Evolutionary conservation across 2,888 invertebrate species (phyloP).

Genomic region (Resseliella maxima): DNA sequence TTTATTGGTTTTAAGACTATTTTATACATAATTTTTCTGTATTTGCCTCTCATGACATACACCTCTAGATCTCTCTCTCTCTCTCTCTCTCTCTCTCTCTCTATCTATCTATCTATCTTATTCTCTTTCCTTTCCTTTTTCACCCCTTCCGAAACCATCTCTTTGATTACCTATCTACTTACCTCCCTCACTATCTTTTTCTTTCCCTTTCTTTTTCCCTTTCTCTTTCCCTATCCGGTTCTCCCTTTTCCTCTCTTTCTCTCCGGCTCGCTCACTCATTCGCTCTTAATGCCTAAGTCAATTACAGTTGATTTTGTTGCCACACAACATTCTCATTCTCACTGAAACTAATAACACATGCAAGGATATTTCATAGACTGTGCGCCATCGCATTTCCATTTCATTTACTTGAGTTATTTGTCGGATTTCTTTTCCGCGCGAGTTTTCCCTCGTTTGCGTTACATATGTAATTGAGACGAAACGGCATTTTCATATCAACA

Average conservation of each 20-base stretch:
- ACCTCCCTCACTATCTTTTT: background rate
- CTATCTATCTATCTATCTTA: background rate
- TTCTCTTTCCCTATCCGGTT: background rate
- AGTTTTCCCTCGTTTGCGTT: background rate
- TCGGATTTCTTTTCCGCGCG: background rate
- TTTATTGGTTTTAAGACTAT: background rate
- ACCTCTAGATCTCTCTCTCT: background rate
- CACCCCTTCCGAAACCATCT: background rate
- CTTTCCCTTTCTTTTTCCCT: background rate
- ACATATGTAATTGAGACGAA: background rate
- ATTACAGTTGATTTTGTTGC: background rate
- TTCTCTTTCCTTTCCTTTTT: too few relatives aligned
- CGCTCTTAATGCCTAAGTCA: background rate
- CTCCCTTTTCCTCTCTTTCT: background rate
- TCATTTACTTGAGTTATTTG: conserved; percentile 10
- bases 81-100: background rate
- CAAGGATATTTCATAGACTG: background rate
- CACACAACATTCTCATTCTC: background rate
- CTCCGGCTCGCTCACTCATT: background rate
- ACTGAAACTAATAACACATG: conserved; percentile 10
- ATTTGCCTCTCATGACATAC: too few relatives aligned
- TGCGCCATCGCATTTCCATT: background rate
- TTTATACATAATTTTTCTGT: background rate
- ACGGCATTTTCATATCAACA: background rate
- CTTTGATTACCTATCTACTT: too few relatives aligned